Evolutionary conservation across 1,140 invertebrate species (phyloP).

Genomic region (Drosophila pandora): DNA sequence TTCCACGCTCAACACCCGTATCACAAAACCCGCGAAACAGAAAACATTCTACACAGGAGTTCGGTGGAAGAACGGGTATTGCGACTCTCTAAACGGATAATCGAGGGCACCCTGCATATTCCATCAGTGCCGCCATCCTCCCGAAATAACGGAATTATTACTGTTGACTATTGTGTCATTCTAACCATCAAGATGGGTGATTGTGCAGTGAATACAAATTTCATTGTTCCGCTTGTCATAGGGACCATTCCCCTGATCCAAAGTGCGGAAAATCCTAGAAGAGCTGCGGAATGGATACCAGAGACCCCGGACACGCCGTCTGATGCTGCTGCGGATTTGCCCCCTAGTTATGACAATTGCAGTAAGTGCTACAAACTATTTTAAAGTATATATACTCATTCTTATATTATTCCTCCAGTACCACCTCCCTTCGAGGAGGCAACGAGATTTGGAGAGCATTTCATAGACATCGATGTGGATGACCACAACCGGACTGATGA

Average conservation of each 20-base stretch:
- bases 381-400: neutral
- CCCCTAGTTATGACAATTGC: slow-evolving; percentile 69
- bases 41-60: slow-evolving; percentile 24
- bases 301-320: slow-evolving; percentile 67
- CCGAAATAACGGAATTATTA: slow-evolving; percentile 51
- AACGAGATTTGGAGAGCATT: slow-evolving; percentile 53
- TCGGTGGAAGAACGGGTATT: slow-evolving; percentile 45
- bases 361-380: slow-evolving; percentile 34
- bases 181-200: slow-evolving; percentile 53
- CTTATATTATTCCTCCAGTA: slow-evolving; percentile 27
- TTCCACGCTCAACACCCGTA: slow-evolving; percentile 53
- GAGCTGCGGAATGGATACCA: slow-evolving; percentile 60
- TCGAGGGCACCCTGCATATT: slow-evolving; percentile 54
- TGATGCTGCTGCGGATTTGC: slow-evolving; percentile 54
- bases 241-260: slow-evolving; percentile 68
- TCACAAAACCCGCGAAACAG: slow-evolving; percentile 34
- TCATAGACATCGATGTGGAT: slow-evolving; percentile 67
- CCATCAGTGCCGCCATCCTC: slow-evolving; percentile 83
- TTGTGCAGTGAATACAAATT: slow-evolving; percentile 56
- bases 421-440: slow-evolving; percentile 76
- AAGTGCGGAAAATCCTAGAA: slow-evolving; percentile 51
- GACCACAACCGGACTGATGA: slow-evolving; percentile 67
- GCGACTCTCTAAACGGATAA: slow-evolving; percentile 58
- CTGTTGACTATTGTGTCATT: slow-evolving; percentile 45
- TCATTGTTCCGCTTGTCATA: slow-evolving; percentile 60